Base-by-base conservation (phyloP, 2,797 vertebrate species). In the Ctenopoma kingsleyae region DNA sequence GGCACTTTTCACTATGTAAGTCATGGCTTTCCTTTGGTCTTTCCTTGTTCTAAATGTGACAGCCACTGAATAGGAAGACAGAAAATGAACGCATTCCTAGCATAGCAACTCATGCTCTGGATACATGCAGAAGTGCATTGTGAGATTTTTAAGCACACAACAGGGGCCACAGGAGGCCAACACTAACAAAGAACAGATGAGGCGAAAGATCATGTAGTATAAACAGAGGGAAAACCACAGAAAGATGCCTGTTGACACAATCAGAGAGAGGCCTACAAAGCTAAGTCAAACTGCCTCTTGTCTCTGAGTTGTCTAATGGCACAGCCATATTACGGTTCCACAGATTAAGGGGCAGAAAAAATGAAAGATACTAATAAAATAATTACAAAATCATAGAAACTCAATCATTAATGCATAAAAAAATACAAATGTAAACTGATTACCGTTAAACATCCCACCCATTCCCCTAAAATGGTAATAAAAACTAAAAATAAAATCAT, bases 351-450 rank as follows among this genome's bases (percentile, higher is more conserved):
- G 81, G 57, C 58, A 78, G 44, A 27, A 32, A 70, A 56, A 62
- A 47, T 38, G 71, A 80, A 86, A 84, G 50, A 76, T 68, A 74
- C 63, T 55, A 84, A 77, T 63, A 83, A 84, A 60, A 70, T 77
- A 89, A 89, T 86, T 72, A 88, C 72, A 85, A 81, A 85, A 89
- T 82, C 76, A 91, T 77, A 87, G 55, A 86, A 84, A 90, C 74
- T 73, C 56, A 87, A 83, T 87, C 66, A 87, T 68, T 43, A 89
- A 89, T 51, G 71, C 86, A 89, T 85, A 91, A 80, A 90, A 81
- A 85, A 85, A 91, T 83, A 88, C 86, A 80, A 70, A 92, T 92
- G 90, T 93, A 94, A 94, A 95, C 91, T 83, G 86, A 93, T 92
- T 85, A 92, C 68, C 81, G 51, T 88, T 91, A 90, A 86, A 89